A percentile compares a stretch with the other conserved stretches of the same genome.
Evolutionary conservation across 2,797 vertebrate genomes (phyloP).

Genomic region (Acanthis flammea): DNA sequence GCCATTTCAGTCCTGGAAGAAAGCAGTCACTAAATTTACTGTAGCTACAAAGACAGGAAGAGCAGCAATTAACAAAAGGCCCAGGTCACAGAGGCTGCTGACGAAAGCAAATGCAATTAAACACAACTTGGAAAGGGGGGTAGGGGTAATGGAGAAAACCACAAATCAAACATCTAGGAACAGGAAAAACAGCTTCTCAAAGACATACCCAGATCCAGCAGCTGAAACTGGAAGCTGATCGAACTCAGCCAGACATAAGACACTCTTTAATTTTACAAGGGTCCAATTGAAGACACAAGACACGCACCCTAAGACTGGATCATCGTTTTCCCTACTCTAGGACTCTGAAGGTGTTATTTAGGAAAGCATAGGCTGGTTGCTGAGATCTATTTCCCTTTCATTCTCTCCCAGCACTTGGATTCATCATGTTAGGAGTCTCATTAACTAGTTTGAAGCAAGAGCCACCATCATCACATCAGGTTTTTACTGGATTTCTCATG

Average conservation of each 20-base stretch:
- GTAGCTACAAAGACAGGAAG: not conserved
- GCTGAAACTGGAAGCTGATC: not conserved
- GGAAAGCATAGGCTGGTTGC: not conserved
- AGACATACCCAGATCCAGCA: not conserved
- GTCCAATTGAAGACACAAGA: not conserved
- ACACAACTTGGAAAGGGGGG: not conserved
- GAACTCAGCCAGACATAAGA: not conserved
- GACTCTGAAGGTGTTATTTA: not conserved
- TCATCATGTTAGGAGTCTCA: not conserved
- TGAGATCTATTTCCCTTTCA: not conserved
- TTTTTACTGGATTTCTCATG: constrained; percentile 44
- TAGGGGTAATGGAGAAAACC: not conserved
- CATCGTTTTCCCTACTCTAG: rapidly evolving
- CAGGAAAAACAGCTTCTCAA: constrained; percentile 13
- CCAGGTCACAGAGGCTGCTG: not conserved
- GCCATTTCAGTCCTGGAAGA: not conserved
- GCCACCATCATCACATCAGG: not conserved
- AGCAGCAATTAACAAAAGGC: constrained; percentile 2
- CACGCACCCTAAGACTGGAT: not conserved
- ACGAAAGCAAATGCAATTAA: constrained; percentile 19
- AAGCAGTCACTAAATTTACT: not conserved
- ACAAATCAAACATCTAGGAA: not conserved
- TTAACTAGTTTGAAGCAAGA: constrained; percentile 18
- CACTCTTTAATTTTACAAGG: not conserved
- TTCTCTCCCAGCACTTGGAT: not conserved